A percentile compares a stretch with the other conserved stretches of the same genome.
These are phyloP conservation scores for Etheostoma cragini DNA, from an alignment of 2,113 vertebrate genomes.

Conservation along the genomic window DNA sequence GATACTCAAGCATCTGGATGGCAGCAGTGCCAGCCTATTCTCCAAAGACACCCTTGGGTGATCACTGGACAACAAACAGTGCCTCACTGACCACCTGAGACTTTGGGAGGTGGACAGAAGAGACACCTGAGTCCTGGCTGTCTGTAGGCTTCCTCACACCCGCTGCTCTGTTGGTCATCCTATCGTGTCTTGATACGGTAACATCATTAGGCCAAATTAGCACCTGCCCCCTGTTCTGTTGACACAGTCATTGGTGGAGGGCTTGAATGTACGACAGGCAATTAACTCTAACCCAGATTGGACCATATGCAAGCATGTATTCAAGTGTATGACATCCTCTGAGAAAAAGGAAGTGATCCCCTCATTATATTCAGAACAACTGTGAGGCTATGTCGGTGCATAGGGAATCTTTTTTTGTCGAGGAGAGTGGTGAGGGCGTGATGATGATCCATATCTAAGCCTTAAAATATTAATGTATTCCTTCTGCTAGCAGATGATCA, in stretches of 20 bases:
- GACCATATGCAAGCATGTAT: neutral
- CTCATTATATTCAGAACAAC: neutral
- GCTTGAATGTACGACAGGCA: constrained; percentile 5
- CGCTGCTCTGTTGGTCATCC: neutral
- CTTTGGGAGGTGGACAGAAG: constrained; percentile 9
- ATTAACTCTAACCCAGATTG: constrained; percentile 35
- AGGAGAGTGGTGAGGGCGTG: neutral
- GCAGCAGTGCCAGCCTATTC: constrained; percentile 22
- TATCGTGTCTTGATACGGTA: constrained; percentile 7
- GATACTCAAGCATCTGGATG: constrained; percentile 48
- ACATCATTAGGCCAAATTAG: constrained; percentile 5
- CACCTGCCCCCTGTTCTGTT: constrained; percentile 3
- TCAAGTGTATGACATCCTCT: neutral
- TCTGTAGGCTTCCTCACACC: constrained; percentile 33
- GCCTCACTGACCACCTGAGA: constrained; percentile 58
- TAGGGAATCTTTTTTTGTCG: neutral
- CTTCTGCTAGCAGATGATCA: neutral
- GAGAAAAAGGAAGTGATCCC: constrained; percentile 10
- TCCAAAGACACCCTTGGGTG: constrained; percentile 46
- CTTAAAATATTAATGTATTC: neutral
- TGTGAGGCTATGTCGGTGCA: neutral
- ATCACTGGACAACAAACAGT: constrained; percentile 34
- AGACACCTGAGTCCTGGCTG: constrained; percentile 70
- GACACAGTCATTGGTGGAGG: constrained; percentile 28
- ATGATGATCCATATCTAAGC: neutral